Evolutionary conservation across 2,888 invertebrate genomes (phyloP).

Genomic region (Acronicta leporina): DNA sequence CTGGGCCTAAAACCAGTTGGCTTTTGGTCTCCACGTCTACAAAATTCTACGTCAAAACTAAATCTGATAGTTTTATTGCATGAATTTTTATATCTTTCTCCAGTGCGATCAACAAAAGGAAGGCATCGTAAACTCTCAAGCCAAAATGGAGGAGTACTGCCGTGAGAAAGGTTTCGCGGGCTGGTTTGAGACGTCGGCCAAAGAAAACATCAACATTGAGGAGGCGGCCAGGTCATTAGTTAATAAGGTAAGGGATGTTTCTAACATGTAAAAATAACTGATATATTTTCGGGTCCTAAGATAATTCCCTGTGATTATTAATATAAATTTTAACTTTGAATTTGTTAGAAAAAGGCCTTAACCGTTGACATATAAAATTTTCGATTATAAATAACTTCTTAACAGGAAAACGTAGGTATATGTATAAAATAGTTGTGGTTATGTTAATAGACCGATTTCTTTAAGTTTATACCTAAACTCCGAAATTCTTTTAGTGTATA

Average conservation of each 20-base stretch:
- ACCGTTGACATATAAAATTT: no score
- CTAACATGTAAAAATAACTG: no score
- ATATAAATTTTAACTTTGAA: no score
- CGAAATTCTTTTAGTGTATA: no score
- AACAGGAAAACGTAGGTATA: no score
- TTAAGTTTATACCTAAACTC: no score
- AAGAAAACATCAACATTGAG: slow-evolving; percentile 98
- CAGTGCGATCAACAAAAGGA: slow-evolving; percentile 98
- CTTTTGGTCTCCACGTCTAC: no score
- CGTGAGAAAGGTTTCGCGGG: slow-evolving; percentile 97
- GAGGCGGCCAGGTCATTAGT: slow-evolving; percentile 97
- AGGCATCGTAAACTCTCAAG: slow-evolving; percentile 93
- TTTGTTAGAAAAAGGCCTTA: no score
- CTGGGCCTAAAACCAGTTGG: no score
- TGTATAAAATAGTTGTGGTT: no score
- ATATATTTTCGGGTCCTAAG: background rate
- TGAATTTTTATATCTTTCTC: slow-evolving; percentile 48
- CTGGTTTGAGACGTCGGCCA: slow-evolving; percentile 99
- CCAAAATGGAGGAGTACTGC: slow-evolving; percentile 98
- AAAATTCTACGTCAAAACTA: background rate
- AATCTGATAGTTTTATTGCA: background rate
- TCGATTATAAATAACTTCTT: no score
- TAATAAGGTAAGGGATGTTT: slow-evolving; percentile 91
- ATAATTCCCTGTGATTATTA: slow-evolving; percentile 4
- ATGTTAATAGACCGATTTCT: no score